A percentile compares a stretch with the other conserved stretches of the same genome.
phyloP scores from a whole-genome alignment of 92 coral and sea anemone genomes.

The Porites evermanni region DNA sequence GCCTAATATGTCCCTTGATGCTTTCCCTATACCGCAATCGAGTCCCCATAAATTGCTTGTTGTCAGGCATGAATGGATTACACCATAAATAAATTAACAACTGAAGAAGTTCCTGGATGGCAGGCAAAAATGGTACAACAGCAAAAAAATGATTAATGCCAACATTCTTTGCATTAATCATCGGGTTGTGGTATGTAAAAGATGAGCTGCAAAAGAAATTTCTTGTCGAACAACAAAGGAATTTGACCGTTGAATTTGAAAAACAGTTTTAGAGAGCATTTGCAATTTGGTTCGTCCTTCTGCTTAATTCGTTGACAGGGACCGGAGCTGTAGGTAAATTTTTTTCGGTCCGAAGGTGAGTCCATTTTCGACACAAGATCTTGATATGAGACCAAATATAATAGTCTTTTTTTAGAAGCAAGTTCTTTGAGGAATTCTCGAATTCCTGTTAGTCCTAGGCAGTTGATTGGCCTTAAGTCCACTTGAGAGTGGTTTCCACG shows the following conservation, averaged over 20 bases:
- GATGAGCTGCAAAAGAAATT: neutral
- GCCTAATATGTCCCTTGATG: conserved; percentile 27
- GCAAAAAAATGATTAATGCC: conserved; percentile 13
- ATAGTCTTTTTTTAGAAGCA: conserved; percentile 36
- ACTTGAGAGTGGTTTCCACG: conserved; percentile 53
- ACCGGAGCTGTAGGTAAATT: conserved; percentile 23
- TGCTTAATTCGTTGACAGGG: conserved; percentile 13
- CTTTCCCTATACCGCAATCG: conserved; percentile 12
- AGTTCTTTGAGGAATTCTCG: conserved; percentile 37
- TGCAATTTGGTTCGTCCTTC: conserved; percentile 22
- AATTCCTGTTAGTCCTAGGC: conserved; percentile 42
- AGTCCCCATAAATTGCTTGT: conserved; percentile 8
- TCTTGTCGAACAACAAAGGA: conserved; percentile 13
- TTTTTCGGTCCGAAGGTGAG: conserved; percentile 38
- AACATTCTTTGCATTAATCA: conserved; percentile 28
- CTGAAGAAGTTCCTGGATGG: conserved; percentile 25
- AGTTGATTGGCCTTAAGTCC: conserved; percentile 42
- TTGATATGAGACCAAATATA: conserved; percentile 37
- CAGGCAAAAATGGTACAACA: conserved; percentile 3
- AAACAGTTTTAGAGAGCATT: conserved; percentile 26
- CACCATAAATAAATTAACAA: conserved; percentile 4
- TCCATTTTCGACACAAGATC: conserved; percentile 47
- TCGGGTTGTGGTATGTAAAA: neutral
- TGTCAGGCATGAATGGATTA: neutral
- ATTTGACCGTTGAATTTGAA: neutral